These are phyloP conservation scores for Synergus gifuensis DNA, from an alignment of 2,888 invertebrate genomes.

Conservation along the genomic window DNA sequence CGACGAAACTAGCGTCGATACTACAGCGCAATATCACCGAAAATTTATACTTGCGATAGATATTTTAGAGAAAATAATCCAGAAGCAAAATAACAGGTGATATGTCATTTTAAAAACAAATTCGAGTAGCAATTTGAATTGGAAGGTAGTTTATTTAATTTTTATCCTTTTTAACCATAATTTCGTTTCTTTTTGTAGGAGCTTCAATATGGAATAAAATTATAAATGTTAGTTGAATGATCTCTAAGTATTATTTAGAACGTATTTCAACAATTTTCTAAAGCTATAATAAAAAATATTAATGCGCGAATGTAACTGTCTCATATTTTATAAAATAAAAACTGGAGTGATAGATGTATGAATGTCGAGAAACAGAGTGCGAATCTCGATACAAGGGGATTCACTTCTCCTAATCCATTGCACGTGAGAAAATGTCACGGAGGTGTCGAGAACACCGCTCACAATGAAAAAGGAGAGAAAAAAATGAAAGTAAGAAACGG, in stretches of 20 bases:
- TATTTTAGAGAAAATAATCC: constrained; percentile 2
- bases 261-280: no score
- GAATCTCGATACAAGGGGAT: neutral
- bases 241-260: no score
- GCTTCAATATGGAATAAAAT: no score
- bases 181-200: no score
- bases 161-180: no score
- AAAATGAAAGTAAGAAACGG: neutral
- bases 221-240: no score
- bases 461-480: neutral
- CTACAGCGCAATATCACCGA: neutral
- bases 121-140: neutral
- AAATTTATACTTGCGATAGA: constrained; percentile 10
- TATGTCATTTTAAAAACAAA: no score
- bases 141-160: neutral
- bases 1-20: constrained; percentile 18
- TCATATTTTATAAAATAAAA: neutral
- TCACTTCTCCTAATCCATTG: neutral
- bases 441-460: neutral
- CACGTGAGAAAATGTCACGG: neutral
- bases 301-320: neutral
- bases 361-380: neutral
- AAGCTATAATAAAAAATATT: no score
- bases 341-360: neutral
- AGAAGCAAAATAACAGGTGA: no score